Conservation (phyloP, 2,888 invertebrate species). For the Eremobia ochroleuca region DNA sequence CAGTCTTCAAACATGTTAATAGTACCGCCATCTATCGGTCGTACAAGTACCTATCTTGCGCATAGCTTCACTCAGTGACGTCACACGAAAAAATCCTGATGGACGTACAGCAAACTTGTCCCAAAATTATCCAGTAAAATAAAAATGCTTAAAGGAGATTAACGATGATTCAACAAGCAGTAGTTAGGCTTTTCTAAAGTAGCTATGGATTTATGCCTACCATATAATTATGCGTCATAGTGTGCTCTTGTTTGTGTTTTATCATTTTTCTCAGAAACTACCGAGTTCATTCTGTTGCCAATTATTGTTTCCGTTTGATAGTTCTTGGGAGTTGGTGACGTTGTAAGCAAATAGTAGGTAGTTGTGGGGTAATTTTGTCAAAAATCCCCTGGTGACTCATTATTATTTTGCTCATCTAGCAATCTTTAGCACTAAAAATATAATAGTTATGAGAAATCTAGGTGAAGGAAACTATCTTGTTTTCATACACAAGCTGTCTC, state of each 20-base stretch:
- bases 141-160: not conserved
- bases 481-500: too few relatives aligned
- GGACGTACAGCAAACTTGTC: not conserved
- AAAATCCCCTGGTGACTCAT: not conserved
- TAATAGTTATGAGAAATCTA: not conserved
- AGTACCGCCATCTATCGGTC: slow-evolving; percentile 36
- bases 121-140: not conserved
- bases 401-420: not conserved
- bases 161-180: not conserved
- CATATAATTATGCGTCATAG: slow-evolving; percentile 36
- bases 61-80: not conserved
- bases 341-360: not conserved
- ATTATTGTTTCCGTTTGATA: not conserved
- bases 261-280: slow-evolving; percentile 31
- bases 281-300: slow-evolving; percentile 7
- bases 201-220: slow-evolving; percentile 17
- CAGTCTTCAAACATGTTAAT: not conserved
- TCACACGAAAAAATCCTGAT: not conserved
- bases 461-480: too few relatives aligned
- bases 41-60: not conserved
- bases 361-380: not conserved
- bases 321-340: slow-evolving; percentile 19
- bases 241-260: slow-evolving; percentile 15
- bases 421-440: not conserved
- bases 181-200: not conserved